Percentiles rank a stretch among this genome's conserved stretches.
phyloP scores from a whole-genome alignment of 2,888 invertebrate species.

The Drosophila fungiperda region DNA sequence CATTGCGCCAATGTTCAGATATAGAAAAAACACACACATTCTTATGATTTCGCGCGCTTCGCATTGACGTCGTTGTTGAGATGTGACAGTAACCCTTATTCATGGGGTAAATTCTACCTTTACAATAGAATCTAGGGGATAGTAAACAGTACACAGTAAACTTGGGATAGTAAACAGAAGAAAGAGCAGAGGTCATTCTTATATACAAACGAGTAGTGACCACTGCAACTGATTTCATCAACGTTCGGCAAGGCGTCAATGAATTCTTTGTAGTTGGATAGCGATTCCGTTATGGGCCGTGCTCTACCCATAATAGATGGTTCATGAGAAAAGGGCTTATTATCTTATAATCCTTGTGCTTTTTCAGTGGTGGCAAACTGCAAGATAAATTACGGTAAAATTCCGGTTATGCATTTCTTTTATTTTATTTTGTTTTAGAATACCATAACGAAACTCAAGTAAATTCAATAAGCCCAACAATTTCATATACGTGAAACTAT shows the following conservation, averaged over 20 bases:
- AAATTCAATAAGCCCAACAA: background rate
- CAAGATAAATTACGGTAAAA: slow-evolving; percentile 44
- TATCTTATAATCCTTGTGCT: slow-evolving; percentile 59
- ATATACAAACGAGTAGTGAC: slow-evolving; percentile 9
- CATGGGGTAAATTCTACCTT: slow-evolving; percentile 33
- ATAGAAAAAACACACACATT: slow-evolving; percentile 24
- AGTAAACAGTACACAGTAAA: slow-evolving; percentile 34
- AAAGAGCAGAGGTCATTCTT: slow-evolving; percentile 49
- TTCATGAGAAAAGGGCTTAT: slow-evolving; percentile 68
- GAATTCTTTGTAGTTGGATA: slow-evolving; percentile 36
- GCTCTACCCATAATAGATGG: slow-evolving; percentile 32
- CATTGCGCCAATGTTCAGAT: background rate
- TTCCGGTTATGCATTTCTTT: slow-evolving; percentile 51
- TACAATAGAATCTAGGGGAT: slow-evolving; percentile 29
- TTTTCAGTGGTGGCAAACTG: slow-evolving; percentile 56
- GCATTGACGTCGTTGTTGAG: slow-evolving; percentile 22
- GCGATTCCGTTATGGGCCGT: slow-evolving; percentile 58
- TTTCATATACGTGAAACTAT: background rate
- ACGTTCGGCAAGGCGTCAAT: slow-evolving; percentile 47
- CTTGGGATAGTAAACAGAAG: slow-evolving; percentile 39
- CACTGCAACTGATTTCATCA: slow-evolving; percentile 50
- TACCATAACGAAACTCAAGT: background rate
- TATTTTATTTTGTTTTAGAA: background rate
- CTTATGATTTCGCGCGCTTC: slow-evolving; percentile 18
- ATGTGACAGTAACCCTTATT: slow-evolving; percentile 61